These are phyloP conservation scores for Aegotheles bennettii DNA, from an alignment of 2,113 vertebrate species.

Conservation along the genomic window DNA sequence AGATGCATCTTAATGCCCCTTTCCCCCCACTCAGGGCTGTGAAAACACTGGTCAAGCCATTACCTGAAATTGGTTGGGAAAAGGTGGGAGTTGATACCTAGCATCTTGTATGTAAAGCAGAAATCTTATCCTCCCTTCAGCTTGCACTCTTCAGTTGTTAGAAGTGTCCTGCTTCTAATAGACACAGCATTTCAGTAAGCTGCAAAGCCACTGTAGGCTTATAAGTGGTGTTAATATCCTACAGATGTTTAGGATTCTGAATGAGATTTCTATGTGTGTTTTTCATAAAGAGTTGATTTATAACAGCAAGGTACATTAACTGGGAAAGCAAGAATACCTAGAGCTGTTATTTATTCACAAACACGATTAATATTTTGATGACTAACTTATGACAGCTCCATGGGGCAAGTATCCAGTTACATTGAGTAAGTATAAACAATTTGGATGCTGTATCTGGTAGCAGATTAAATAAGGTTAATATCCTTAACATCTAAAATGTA, in stretches of 20 bases:
- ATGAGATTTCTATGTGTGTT: background rate
- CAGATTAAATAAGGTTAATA: background rate
- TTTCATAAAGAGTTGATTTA: background rate
- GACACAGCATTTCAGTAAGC: background rate
- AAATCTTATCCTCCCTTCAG: background rate
- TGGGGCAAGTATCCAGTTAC: background rate
- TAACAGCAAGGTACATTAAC: constrained; percentile 2
- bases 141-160: background rate
- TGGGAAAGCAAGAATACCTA: background rate
- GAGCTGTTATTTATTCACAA: background rate
- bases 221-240: background rate
- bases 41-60: background rate
- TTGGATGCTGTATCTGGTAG: background rate
- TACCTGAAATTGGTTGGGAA: background rate
- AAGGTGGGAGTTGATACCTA: background rate
- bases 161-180: background rate
- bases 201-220: background rate
- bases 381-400: background rate
- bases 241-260: background rate
- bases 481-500: background rate
- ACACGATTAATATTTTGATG: background rate
- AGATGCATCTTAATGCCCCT: fast-evolving
- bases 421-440: background rate
- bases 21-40: background rate
- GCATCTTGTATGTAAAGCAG: background rate